These are phyloP conservation scores for Tetragonula clypearis DNA, from an alignment of 1,140 invertebrate genomes.

Conservation along the genomic window DNA sequence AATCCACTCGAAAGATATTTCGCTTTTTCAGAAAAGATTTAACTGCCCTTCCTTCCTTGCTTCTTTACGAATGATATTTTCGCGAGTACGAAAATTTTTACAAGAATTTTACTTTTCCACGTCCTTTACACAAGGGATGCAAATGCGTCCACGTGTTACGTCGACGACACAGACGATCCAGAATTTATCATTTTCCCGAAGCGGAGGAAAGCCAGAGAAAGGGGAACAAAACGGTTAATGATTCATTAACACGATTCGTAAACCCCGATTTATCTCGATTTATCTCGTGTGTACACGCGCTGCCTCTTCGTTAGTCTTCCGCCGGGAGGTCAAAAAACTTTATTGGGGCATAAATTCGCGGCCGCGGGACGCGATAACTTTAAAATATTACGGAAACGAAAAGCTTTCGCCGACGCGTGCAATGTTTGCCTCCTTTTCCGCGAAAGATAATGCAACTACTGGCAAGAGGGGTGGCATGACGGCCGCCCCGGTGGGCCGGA, in stretches of 20 bases:
- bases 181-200: too few relatives aligned
- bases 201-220: too few relatives aligned
- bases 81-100: too few relatives aligned
- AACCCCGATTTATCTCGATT: slow-evolving; percentile 23
- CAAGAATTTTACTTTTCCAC: too few relatives aligned
- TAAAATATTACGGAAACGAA: slow-evolving; percentile 81
- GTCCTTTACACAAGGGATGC: too few relatives aligned
- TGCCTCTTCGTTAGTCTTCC: slow-evolving; percentile 34
- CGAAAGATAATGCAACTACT: slow-evolving; percentile 78
- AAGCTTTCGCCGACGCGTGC: slow-evolving; percentile 77
- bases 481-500: slow-evolving; percentile 49
- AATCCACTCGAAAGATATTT: background rate
- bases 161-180: too few relatives aligned
- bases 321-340: slow-evolving; percentile 70
- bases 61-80: too few relatives aligned
- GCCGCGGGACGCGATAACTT: slow-evolving; percentile 78
- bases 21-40: background rate
- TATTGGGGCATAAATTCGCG: slow-evolving; percentile 77
- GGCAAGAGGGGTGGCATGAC: background rate
- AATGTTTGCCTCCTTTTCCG: slow-evolving; percentile 78
- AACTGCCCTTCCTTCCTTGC: background rate
- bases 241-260: slow-evolving; percentile 55
- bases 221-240: slow-evolving; percentile 6
- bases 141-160: too few relatives aligned
- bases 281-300: slow-evolving; percentile 56